Base-by-base conservation (phyloP, 2,113 vertebrate genomes). In the Collichthys lucidus region DNA sequence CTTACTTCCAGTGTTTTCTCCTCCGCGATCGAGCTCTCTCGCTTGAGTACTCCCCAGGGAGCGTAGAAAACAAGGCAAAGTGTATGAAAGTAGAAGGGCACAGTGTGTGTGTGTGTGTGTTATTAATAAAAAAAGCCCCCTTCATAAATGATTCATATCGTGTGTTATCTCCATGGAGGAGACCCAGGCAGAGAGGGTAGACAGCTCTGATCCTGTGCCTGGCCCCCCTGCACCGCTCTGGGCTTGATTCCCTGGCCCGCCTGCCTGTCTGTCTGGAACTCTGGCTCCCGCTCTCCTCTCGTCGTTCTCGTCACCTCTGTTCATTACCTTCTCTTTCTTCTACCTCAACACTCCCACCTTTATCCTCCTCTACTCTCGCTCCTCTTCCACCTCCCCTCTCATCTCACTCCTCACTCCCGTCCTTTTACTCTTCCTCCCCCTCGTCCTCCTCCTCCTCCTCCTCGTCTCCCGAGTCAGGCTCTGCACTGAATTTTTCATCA, bases 401-500 rank as follows among this genome's bases (percentile, higher is more conserved):
- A 62, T 77, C 64, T 66, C 86, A 50, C 42, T 56, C 63, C 59
- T 50, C 65, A 26, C 26, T 26, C 22, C 61, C 69, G 31, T 73
- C 79, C 61, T 35, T 22, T 66, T 7, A 14, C 75, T 66, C 84
- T 70, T 79, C 73, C 79, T 74, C 73, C 29, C 62, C 79, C 20
- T 20, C 83, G 68, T 65, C 50, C 52, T 68, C 80, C 47, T 66
- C 86, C 76, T 74, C 76, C 63, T 70, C 75, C 42, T 57, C 67
- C 61, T 65, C 11, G n/a, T 82, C 86, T 85, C 86, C 77, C 52
- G 68, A 88, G 83, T 90, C 84, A 26, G 26, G 14, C 87, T 83
- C 79, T 47, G 73, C 86, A 76, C 90, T 94, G 92, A 91, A 92
- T 92, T 90, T 93, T 94, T 93, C 92, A 93, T 94, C 87, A 89